Base-by-base conservation (phyloP, 2,888 invertebrate genomes). In the Smittia aterrima region DNA sequence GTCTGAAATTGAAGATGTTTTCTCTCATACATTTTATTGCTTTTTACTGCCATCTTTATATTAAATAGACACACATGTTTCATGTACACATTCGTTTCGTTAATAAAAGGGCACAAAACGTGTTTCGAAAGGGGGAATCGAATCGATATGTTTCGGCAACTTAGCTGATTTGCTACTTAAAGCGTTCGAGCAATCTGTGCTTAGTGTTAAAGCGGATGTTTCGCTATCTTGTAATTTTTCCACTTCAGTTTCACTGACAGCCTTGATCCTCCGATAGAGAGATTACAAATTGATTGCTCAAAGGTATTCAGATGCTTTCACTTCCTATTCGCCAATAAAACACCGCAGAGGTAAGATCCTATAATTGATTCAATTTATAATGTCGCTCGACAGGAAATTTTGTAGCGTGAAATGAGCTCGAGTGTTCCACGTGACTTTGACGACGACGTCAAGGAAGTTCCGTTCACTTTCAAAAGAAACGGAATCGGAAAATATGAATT, bases 361-460 rank as follows among this genome's bases (percentile, higher is more conserved):
- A 20, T 32, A 66, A 66, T 38, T 66, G 38, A 66, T 66, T 66
- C 66, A 40, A 66, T 66, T 66, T 66, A 66, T 66, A 66, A 66
- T 20, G 16, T 32, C 6, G 3, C 20, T 11, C 32, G 38, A 18
- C 66, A 20, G 25, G 32, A 27, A 64, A 64, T 24, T 66, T 16
- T 32, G 32, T 16, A 38, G 38, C 66, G 40, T 66, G 66, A 66
- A 66, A 66, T 66, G 32, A 66, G 16, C 18, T 18, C 3, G 9
- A 32, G 32, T 32, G 32, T 32, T 32, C 32, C 9, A 32, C 9
- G 9, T 32, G 32, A 32, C 32, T 32, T 32, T 32, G 32, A n/a
- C n/a, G n/a, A n/a, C 32, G 32, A 3, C 32, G 9, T 32, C 32
- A 9, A 32, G 32, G 3, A 9, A 32, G 32, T 32, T 32, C 32